These are phyloP conservation scores for Galago senegalensis DNA, from an alignment of 2,797 vertebrate species.

Conservation along the genomic window DNA sequence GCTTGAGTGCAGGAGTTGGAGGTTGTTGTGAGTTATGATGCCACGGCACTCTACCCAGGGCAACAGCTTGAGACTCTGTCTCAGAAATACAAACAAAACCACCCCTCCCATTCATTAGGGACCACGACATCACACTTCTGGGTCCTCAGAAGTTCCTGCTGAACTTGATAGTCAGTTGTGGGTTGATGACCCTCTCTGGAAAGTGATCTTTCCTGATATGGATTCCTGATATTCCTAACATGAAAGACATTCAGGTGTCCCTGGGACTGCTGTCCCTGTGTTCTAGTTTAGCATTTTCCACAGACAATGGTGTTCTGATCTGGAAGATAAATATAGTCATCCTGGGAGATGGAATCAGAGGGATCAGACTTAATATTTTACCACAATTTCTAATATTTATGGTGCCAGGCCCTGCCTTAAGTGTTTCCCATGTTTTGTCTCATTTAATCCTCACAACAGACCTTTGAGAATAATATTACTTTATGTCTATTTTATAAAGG, in stretches of 20 bases:
- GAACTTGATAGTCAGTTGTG: neutral
- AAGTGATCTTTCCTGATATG: neutral
- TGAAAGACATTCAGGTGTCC: neutral
- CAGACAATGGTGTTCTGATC: neutral
- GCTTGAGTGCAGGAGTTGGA: too few relatives aligned
- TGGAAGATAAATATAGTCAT: neutral
- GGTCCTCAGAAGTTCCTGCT: neutral
- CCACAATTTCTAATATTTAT: slow-evolving; percentile 34
- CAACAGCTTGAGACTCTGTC: too few relatives aligned
- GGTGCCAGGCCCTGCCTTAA: neutral
- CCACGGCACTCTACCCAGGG: too few relatives aligned
- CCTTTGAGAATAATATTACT: neutral
- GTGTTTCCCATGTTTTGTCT: neutral
- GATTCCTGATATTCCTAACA: neutral
- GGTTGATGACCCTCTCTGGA: neutral
- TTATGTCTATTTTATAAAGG: neutral
- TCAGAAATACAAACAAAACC: too few relatives aligned
- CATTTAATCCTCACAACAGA: neutral
- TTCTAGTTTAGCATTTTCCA: slow-evolving; percentile 17
- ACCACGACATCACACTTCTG: neutral
- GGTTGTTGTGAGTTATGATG: too few relatives aligned
- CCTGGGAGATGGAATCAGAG: slow-evolving; percentile 4
- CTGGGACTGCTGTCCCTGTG: neutral
- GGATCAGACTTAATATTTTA: neutral
- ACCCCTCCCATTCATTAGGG: neutral